A percentile compares a stretch with the other conserved stretches of the same genome.
These are phyloP conservation scores for Melospiza melodia DNA, from an alignment of 2,113 vertebrate genomes.

Conservation along the genomic window DNA sequence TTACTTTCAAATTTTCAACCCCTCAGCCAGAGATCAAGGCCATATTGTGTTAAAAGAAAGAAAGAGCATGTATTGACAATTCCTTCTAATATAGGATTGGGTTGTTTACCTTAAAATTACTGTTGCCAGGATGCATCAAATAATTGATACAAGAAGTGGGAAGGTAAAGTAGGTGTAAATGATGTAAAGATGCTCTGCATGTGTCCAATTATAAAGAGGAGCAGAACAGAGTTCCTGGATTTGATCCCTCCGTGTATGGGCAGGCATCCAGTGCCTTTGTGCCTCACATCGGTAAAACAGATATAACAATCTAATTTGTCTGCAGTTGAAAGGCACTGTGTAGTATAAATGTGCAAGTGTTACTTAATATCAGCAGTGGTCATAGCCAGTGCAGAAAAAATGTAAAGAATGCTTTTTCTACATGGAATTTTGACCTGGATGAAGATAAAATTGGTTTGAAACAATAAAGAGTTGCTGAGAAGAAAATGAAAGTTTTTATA, in stretches of 20 bases:
- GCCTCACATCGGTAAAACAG: background rate
- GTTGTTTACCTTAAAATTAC: background rate
- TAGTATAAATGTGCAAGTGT: background rate
- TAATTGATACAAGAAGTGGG: background rate
- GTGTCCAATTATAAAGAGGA: background rate
- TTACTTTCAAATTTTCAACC: background rate
- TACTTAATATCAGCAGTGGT: background rate
- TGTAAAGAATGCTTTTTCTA: background rate
- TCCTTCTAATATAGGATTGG: background rate
- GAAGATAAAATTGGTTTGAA: background rate
- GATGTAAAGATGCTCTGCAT: background rate
- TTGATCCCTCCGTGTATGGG: background rate
- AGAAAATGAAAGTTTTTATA: background rate
- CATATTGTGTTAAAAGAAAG: background rate
- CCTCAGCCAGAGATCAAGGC: background rate
- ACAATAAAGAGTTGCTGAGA: background rate
- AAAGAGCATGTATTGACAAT: background rate
- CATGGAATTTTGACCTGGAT: background rate
- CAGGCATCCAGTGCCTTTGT: background rate
- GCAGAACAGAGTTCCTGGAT: background rate
- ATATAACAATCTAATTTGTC: background rate
- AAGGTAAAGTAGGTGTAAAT: background rate
- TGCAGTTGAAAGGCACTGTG: background rate
- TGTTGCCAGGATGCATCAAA: background rate
- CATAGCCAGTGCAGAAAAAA: background rate